These are phyloP conservation scores for Luperina nickerlii DNA, from an alignment of 2,888 invertebrate species.

Conservation along the genomic window DNA sequence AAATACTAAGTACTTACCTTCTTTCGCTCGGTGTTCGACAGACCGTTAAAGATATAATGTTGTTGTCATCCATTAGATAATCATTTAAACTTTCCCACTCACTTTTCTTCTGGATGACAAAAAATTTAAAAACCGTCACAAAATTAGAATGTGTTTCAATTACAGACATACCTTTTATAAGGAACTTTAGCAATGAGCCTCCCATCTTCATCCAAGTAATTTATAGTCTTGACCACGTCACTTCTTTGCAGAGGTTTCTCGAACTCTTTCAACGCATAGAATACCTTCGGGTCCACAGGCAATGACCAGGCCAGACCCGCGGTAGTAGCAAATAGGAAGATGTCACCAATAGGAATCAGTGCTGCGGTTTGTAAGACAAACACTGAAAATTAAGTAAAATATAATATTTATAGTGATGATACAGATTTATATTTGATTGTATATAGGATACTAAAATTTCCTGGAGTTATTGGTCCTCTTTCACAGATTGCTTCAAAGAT, in stretches of 20 bases:
- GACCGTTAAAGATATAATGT: not conserved
- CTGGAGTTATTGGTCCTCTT: not conserved
- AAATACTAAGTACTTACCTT: not conserved
- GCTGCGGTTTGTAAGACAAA: slow-evolving; percentile 91
- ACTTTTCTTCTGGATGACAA: not conserved
- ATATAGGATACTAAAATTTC: not conserved
- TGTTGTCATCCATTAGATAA: not conserved
- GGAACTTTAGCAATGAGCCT: slow-evolving; percentile 77
- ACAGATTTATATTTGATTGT: too few species aligned
- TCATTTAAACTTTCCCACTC: not conserved
- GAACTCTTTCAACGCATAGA: slow-evolving; percentile 78
- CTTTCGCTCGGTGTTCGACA: not conserved
- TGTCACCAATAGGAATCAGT: slow-evolving; percentile 89
- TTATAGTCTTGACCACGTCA: slow-evolving; percentile 75
- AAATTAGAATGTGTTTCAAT: not conserved
- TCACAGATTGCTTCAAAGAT: not conserved
- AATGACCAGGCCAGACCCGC: slow-evolving; percentile 94
- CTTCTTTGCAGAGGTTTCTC: slow-evolving; percentile 76
- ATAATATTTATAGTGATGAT: not conserved
- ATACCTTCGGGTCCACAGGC: slow-evolving; percentile 90
- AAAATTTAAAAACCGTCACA: too few species aligned
- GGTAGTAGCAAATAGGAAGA: slow-evolving; percentile 92
- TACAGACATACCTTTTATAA: slow-evolving; percentile 76
- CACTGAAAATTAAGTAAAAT: slow-evolving; percentile 90
- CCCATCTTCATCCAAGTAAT: slow-evolving; percentile 82